A percentile compares a stretch with the other conserved stretches of the same genome.
Conservation (phyloP, 2,888 invertebrate species). For the Rhingia campestris region DNA sequence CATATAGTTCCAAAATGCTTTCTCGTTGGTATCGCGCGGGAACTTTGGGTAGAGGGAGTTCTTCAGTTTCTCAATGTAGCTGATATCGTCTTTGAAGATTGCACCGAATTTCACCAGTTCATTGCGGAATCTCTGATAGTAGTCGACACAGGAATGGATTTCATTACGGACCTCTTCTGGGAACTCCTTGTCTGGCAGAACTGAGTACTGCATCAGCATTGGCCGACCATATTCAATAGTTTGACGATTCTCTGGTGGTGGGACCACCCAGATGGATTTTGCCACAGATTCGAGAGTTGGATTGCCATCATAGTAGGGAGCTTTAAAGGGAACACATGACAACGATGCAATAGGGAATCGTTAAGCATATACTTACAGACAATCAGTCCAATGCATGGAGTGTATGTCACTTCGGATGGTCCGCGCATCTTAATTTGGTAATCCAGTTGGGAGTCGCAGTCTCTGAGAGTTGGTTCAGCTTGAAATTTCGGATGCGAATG, state of each 20-base stretch:
- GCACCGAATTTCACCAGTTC: slow-evolving; percentile 87
- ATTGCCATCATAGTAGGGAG: slow-evolving; percentile 92
- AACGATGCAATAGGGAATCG: too few species aligned
- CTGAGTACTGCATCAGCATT: slow-evolving; percentile 93
- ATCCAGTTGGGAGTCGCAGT: slow-evolving; percentile 96
- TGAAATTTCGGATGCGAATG: slow-evolving; percentile 96
- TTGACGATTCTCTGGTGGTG: slow-evolving; percentile 96
- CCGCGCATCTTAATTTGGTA: slow-evolving; percentile 98
- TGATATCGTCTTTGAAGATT: slow-evolving; percentile 84
- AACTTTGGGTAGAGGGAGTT: slow-evolving; percentile 91
- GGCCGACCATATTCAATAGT: slow-evolving; percentile 94
- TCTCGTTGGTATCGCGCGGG: slow-evolving; percentile 90
- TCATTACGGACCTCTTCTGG: slow-evolving; percentile 92
- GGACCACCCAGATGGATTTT: slow-evolving; percentile 96
- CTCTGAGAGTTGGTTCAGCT: slow-evolving; percentile 93
- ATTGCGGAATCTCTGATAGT: slow-evolving; percentile 88
- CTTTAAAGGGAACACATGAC: slow-evolving; percentile 83
- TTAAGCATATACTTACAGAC: slow-evolving; percentile 87
- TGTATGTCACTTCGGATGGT: slow-evolving; percentile 94
- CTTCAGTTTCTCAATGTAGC: slow-evolving; percentile 93
- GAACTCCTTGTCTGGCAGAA: slow-evolving; percentile 91
- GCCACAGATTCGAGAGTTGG: slow-evolving; percentile 91
- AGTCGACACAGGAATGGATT: slow-evolving; percentile 92
- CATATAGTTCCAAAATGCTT: slow-evolving; percentile 90
- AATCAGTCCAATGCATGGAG: slow-evolving; percentile 95